Evolutionary conservation across 2,888 invertebrate genomes (phyloP), one percentile per base, ranked within the genome.

Genomic region (Synergus gifuensis): DNA sequence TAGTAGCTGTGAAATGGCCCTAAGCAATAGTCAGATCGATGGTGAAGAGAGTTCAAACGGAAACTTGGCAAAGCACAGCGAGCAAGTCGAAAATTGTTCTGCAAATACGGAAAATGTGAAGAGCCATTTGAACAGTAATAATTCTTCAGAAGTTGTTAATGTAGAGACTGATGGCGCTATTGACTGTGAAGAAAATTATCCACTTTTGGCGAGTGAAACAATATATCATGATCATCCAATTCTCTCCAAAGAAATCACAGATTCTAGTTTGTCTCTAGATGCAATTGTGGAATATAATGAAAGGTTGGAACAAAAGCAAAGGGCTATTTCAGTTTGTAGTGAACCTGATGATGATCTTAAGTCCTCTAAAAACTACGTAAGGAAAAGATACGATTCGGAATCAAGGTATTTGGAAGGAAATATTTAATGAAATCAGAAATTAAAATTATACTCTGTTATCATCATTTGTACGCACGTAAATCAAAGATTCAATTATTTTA

Each of bases 1-100:
- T 81, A 92, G 92, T 77, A 92, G 92, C 79, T 92, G 92, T 62
- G 92, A 92, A 90, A 92, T 92, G 91, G 92, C 92, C 67, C 83
- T 92, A 22, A 89, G 89, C 62, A 86, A 86, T 77, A 91, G 91
- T 78, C 91, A 91, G 77, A 85, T 88, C 22, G 91, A 91, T 49
- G 89, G 85, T 3, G 90, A 89, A 12, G 91, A 91, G 5, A 88
- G 86, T 84, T 86, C 85, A 4, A 89, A 87, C 64, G 88, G 86
- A 14, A 88, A 86, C 76, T 81, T 84, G 44, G 79, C 81, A 44
- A 88, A 82, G 40, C 84, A 80, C 42, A 84, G 81, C 28, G 85
- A 84, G 63, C 81, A 54, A 42, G 77, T 69, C 16, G 81, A 81
- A 40, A 49, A n/a, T 28, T 49, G 28, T 69, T 49, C 16, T 22